Conservation (phyloP, 2,797 vertebrate genomes). For the Anguilla marmorata region DNA sequence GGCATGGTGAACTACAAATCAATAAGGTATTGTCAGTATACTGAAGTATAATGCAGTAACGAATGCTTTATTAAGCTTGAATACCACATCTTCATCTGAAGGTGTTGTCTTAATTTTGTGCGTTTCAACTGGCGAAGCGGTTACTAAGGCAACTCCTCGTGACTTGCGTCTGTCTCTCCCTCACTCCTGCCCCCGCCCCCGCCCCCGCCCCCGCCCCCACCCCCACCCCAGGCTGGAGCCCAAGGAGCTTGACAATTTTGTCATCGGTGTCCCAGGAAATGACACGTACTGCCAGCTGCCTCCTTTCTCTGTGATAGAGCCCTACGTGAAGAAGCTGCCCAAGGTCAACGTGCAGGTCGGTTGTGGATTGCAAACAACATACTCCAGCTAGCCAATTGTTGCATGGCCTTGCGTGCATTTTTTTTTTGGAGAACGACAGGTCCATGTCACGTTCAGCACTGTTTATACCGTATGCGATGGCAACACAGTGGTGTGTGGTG, state of each 20-base stretch:
- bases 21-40: not conserved
- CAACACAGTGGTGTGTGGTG: not conserved
- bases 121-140: not conserved
- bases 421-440: too few relatives aligned
- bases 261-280: constrained; percentile 50
- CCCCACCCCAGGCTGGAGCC: constrained; percentile 40
- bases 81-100: not conserved
- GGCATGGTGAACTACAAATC: not conserved
- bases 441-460: too few relatives aligned
- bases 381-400: not conserved
- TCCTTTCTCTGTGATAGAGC: constrained; percentile 32
- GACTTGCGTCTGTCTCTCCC: not conserved
- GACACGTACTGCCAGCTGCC: constrained; percentile 57
- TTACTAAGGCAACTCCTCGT: not conserved
- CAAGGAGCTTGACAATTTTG: not conserved
- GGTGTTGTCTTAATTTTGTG: not conserved
- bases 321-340: not conserved
- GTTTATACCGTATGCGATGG: not conserved
- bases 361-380: not conserved
- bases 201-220: not conserved
- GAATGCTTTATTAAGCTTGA: not conserved
- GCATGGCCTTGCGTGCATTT: not conserved
- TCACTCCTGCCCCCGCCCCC: not conserved
- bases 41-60: not conserved
- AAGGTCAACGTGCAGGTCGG: constrained; percentile 59